These are phyloP conservation scores for Meiosimyza decipiens DNA, from an alignment of 2,888 invertebrate genomes.

Conservation along the genomic window DNA sequence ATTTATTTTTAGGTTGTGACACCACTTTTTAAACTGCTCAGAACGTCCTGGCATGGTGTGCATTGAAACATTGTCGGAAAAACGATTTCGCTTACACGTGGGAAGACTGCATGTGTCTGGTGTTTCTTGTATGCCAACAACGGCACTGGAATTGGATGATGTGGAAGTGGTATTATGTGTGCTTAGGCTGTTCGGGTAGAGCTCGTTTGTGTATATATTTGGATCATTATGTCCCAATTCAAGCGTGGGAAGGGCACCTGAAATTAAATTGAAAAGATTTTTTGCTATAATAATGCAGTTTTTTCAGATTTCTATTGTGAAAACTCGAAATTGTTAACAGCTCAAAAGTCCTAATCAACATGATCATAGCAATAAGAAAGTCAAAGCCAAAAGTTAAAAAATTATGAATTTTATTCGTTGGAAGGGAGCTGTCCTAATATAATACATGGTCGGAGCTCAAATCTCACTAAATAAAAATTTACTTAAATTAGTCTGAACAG, in stretches of 20 bases:
- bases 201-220: conserved; percentile 60
- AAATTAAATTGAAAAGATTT: no score
- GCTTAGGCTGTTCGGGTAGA: conserved; percentile 30
- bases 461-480: no score
- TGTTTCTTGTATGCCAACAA: conserved; percentile 51
- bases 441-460: no score
- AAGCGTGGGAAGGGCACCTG: conserved; percentile 59
- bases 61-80: conserved; percentile 55
- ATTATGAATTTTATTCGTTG: no score
- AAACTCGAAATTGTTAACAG: no score
- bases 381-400: no score
- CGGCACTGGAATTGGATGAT: conserved; percentile 53
- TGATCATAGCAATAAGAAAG: no score
- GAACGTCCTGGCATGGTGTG: conserved; percentile 59
- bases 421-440: no score
- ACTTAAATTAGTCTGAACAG: no score
- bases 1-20: conserved; percentile 59
- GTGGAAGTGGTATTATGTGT: conserved; percentile 30
- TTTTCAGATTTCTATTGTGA: no score
- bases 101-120: conserved; percentile 55
- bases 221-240: conserved; percentile 60
- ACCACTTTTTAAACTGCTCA: conserved; percentile 61
- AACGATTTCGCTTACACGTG: conserved; percentile 59
- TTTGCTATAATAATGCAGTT: no score
- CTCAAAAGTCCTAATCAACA: no score